phyloP scores from a whole-genome alignment of 2,797 vertebrate species.

The Chelmon rostratus region DNA sequence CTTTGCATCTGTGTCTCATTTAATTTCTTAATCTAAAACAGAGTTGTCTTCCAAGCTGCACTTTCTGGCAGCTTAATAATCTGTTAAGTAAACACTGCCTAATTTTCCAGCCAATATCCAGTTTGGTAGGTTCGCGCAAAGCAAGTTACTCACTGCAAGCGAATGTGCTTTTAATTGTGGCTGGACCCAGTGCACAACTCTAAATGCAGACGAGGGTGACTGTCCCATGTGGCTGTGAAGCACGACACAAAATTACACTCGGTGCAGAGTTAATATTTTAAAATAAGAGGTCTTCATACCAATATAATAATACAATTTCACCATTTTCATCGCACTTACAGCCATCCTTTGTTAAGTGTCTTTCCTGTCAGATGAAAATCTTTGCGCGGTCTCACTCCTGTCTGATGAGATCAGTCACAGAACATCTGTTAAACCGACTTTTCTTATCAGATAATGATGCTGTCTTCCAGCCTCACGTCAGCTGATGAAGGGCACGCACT shows the following conservation, averaged over 20 bases:
- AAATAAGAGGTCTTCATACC: background rate
- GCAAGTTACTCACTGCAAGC: slow-evolving; percentile 16
- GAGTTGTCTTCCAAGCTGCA: slow-evolving; percentile 13
- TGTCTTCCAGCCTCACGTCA: slow-evolving; percentile 9
- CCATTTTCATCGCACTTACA: background rate
- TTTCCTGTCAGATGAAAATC: slow-evolving; percentile 3
- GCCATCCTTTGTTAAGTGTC: background rate
- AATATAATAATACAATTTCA: background rate
- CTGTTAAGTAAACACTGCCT: slow-evolving; percentile 36
- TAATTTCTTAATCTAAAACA: slow-evolving; percentile 29
- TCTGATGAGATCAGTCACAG: slow-evolving; percentile 24
- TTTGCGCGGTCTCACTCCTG: background rate
- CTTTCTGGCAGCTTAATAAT: slow-evolving; percentile 20
- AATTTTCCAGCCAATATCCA: slow-evolving; percentile 48
- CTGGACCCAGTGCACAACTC: slow-evolving; percentile 21
- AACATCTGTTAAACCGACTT: slow-evolving; percentile 21
- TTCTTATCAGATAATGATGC: slow-evolving; percentile 34
- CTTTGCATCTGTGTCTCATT: slow-evolving; percentile 35
- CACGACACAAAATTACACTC: slow-evolving; percentile 2
- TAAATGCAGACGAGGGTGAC: slow-evolving; percentile 5
- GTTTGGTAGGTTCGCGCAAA: slow-evolving; percentile 37
- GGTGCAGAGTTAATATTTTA: background rate
- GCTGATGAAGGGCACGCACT: slow-evolving; percentile 8
- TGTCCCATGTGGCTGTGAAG: slow-evolving; percentile 3
- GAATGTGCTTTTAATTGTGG: slow-evolving; percentile 49